Percentiles rank a stretch among this genome's conserved stretches.
Evolutionary conservation across 2,113 vertebrate species (phyloP).

Genomic region (Aplodontia rufa): DNA sequence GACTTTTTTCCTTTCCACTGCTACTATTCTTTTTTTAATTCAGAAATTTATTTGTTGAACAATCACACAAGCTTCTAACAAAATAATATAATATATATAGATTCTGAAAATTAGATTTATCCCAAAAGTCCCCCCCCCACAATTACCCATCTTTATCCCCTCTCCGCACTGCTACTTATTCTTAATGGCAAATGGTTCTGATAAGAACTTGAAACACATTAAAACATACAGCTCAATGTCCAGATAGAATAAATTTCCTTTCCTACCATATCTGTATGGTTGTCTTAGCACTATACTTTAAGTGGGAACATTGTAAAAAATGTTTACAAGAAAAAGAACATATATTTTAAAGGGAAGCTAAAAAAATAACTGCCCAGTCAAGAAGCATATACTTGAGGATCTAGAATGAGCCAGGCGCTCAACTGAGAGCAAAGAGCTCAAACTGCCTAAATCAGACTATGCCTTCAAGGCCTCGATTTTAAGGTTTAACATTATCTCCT

Average conservation of each 20-base stretch:
- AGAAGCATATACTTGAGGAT: neutral
- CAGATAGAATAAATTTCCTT: neutral
- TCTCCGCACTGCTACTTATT: neutral
- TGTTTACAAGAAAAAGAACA: neutral
- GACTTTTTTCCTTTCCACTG: neutral
- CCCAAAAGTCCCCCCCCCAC: no score
- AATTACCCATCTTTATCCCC: no score
- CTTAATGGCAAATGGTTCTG: slow-evolving; percentile 4
- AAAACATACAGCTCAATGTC: slow-evolving; percentile 2
- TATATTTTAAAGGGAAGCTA: neutral
- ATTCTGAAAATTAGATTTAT: no score
- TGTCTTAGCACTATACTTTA: neutral
- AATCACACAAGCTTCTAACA: no score
- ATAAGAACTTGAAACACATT: neutral
- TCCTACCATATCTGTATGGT: neutral
- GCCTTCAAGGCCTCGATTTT: neutral
- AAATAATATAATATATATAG: no score
- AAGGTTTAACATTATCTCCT: slow-evolving; percentile 2
- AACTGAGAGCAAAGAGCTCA: neutral
- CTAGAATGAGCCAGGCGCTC: neutral
- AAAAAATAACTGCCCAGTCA: neutral
- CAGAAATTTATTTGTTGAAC: no score
- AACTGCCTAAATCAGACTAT: neutral
- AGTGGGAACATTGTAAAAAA: neutral
- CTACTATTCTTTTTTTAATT: neutral